Evolutionary conservation across 2,797 vertebrate species (phyloP).

Genomic region (Emys orbicularis): DNA sequence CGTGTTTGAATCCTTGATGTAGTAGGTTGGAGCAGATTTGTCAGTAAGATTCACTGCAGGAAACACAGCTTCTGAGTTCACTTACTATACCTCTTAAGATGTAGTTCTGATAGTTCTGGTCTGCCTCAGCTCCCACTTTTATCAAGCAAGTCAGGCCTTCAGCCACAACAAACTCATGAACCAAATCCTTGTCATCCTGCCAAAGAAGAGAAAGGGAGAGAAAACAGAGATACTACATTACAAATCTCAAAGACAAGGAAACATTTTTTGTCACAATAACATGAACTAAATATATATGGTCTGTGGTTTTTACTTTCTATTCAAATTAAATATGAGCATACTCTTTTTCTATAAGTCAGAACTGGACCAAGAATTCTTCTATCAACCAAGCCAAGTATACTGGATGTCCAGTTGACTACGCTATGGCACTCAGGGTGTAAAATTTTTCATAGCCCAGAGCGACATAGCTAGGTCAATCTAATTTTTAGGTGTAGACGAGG

Average conservation of each 20-base stretch:
- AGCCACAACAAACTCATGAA: conserved; percentile 96
- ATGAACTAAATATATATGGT: background rate
- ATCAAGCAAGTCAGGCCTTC: conserved; percentile 97
- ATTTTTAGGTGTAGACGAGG: background rate
- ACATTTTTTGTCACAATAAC: background rate
- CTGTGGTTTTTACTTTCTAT: background rate
- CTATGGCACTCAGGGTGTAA: background rate
- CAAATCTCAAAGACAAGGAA: conserved; percentile 1
- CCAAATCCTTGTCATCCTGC: conserved; percentile 98
- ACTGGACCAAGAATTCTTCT: background rate
- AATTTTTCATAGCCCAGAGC: background rate
- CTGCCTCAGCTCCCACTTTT: conserved; percentile 96
- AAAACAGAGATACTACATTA: conserved; percentile 21
- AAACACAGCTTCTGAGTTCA: background rate
- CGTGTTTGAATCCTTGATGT: background rate
- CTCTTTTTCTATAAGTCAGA: background rate
- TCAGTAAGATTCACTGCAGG: background rate
- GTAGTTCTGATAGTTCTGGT: conserved; percentile 99
- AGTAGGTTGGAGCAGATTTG: background rate
- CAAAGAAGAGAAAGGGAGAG: background rate
- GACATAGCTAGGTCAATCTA: background rate
- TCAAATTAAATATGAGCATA: background rate
- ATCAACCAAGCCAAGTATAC: background rate
- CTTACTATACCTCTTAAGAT: conserved; percentile 93
- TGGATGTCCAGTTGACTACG: background rate